Evolutionary conservation across 2,888 invertebrate genomes (phyloP).

Genomic region (Zygogramma bicolorata): DNA sequence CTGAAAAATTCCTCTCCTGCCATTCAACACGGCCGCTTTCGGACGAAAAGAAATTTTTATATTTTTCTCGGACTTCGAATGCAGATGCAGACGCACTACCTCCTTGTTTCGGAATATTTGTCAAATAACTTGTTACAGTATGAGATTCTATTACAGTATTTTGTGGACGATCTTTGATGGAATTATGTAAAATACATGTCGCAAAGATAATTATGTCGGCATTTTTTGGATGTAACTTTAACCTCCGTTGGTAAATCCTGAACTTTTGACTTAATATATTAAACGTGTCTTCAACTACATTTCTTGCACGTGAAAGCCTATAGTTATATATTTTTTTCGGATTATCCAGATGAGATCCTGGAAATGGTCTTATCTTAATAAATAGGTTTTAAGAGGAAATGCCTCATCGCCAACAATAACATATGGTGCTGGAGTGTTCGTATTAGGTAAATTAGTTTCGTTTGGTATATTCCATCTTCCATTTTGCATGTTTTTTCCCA

Average conservation of each 20-base stretch:
- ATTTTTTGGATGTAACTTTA: conserved; percentile 25
- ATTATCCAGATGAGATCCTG: conserved; percentile 17
- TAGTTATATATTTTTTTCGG: conserved; percentile 27
- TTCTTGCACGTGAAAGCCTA: conserved; percentile 24
- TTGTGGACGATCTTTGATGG: no score
- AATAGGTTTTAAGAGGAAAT: conserved; percentile 47
- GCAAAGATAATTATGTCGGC: conserved; percentile 22
- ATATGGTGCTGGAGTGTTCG: conserved; percentile 39
- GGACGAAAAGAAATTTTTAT: conserved; percentile 13
- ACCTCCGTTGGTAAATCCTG: conserved; percentile 25
- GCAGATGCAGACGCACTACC: conserved; percentile 13
- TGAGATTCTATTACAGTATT: conserved; percentile 15
- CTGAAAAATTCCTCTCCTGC: no score
- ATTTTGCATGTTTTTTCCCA: conserved; percentile 43
- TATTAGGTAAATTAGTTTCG: conserved; percentile 25
- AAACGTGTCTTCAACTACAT: conserved; percentile 17
- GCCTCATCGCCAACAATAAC: conserved; percentile 51
- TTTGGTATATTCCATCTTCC: conserved; percentile 36
- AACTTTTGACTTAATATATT: conserved; percentile 31
- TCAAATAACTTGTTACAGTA: conserved; percentile 12
- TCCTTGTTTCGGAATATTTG: conserved; percentile 15
- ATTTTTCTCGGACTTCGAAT: conserved; percentile 12
- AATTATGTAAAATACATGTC: conserved; percentile 26
- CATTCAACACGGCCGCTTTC: conserved; percentile 4
- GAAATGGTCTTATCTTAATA: conserved; percentile 39